A percentile compares a stretch with the other conserved stretches of the same genome.
Evolutionary conservation across 2,797 vertebrate genomes (phyloP).

Genomic region (Mus minutoides): DNA sequence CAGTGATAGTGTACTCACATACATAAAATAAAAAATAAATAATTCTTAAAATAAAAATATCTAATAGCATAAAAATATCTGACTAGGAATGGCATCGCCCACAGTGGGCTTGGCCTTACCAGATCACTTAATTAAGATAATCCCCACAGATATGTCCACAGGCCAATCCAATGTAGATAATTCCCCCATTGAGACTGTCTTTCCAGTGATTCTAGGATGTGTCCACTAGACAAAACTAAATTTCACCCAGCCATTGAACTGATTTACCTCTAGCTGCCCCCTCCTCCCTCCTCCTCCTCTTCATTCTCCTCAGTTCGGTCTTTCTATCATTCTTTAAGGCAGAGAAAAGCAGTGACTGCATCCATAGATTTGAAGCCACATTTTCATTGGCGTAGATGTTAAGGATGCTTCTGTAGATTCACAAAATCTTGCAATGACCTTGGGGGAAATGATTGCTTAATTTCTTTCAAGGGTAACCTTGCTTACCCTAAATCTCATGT

Average conservation of each 20-base stretch:
- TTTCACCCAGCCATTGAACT: too few species aligned
- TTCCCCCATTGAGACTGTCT: not conserved
- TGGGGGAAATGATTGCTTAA: not conserved
- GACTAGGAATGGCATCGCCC: not conserved
- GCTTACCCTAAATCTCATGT: not conserved
- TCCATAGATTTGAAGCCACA: not conserved
- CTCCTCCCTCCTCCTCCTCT: not conserved
- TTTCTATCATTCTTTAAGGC: not conserved
- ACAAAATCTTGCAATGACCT: not conserved
- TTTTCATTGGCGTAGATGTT: not conserved
- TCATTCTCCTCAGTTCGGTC: not conserved
- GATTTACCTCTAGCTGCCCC: not conserved
- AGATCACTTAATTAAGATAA: not conserved
- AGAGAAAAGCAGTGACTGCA: not conserved
- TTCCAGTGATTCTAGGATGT: not conserved
- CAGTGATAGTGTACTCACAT: too few species aligned
- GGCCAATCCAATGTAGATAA: not conserved
- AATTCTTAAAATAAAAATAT: not conserved
- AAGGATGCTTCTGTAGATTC: not conserved
- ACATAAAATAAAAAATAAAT: too few species aligned
- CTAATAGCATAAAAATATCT: too few species aligned
- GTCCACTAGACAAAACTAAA: not conserved
- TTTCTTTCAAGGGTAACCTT: not conserved
- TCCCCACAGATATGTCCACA: not conserved
- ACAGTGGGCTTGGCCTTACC: not conserved